These are phyloP conservation scores for Isaurus tuberculatus DNA, from an alignment of 92 coral and sea anemone genomes.

Conservation along the genomic window DNA sequence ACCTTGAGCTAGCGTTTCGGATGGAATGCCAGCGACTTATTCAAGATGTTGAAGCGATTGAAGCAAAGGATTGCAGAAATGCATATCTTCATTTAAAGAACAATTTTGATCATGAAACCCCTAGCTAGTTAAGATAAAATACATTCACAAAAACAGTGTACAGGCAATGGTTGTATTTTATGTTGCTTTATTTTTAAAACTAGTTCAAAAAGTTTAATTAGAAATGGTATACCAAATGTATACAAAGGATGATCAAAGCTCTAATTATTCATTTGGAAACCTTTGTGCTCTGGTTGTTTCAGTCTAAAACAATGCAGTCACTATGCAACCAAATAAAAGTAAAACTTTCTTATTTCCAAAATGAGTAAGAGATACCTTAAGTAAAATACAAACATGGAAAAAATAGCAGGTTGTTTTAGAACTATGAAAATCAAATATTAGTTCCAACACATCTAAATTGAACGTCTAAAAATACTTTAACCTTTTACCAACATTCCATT, in stretches of 20 bases:
- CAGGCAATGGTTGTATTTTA: slow-evolving; percentile 4
- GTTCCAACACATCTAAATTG: no score
- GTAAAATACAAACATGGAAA: no score
- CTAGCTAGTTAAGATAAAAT: background rate
- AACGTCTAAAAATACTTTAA: no score
- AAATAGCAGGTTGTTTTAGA: no score
- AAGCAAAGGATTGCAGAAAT: slow-evolving; percentile 69
- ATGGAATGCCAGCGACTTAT: slow-evolving; percentile 69
- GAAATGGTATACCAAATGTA: slow-evolving; percentile 17
- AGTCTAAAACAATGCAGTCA: slow-evolving; percentile 1
- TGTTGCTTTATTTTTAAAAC: slow-evolving; percentile 13
- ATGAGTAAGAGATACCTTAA: slow-evolving; percentile 8
- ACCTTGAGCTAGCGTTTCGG: slow-evolving; percentile 54
- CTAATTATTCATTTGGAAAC: background rate
- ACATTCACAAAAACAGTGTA: background rate
- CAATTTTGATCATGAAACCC: slow-evolving; percentile 48
- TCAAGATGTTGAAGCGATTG: slow-evolving; percentile 63
- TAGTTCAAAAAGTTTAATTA: slow-evolving; percentile 14
- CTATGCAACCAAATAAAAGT: background rate
- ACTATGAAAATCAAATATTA: no score
- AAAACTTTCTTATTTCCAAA: background rate
- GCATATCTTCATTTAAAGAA: slow-evolving; percentile 70
- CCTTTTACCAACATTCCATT: no score
- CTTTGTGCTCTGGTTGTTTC: background rate
- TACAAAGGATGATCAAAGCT: background rate